Evolutionary conservation across 2,888 invertebrate genomes (phyloP).

Genomic region (Volucella bombylans): DNA sequence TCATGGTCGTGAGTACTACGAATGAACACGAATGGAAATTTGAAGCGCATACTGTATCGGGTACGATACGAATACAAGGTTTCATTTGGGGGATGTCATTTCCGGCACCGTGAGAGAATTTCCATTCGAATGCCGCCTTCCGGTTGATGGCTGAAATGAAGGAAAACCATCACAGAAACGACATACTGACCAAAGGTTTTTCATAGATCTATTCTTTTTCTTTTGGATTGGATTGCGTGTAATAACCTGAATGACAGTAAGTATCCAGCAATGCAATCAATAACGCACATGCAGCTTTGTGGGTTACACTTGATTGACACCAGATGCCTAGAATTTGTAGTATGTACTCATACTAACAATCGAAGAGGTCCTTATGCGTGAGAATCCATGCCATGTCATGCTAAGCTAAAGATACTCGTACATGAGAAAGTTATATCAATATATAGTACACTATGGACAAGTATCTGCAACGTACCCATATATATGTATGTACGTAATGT

Average conservation of each 20-base stretch:
- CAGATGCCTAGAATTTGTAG: constrained; percentile 54
- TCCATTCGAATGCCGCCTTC: constrained; percentile 40
- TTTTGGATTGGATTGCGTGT: constrained; percentile 55
- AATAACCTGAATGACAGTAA: constrained; percentile 55
- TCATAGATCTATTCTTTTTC: too few species aligned
- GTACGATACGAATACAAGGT: not conserved
- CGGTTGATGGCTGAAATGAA: constrained; percentile 37
- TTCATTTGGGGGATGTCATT: constrained; percentile 60
- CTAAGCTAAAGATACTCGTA: not conserved
- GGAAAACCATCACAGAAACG: not conserved
- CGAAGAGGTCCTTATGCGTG: constrained; percentile 57
- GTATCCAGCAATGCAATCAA: constrained; percentile 59
- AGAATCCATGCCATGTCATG: constrained; percentile 30
- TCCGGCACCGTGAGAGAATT: constrained; percentile 70
- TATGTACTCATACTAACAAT: not conserved
- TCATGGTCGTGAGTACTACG: not conserved
- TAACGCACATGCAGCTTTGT: constrained; percentile 71
- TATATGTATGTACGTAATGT: not conserved
- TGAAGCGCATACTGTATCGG: constrained; percentile 56
- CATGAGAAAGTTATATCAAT: not conserved
- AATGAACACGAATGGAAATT: constrained; percentile 55
- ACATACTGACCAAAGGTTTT: constrained; percentile 57
- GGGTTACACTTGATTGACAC: constrained; percentile 75
- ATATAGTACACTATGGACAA: constrained; percentile 36
- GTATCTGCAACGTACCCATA: constrained; percentile 10